Evolutionary conservation across 2,113 vertebrate species (phyloP).

Genomic region (Actenoides hombroni): DNA sequence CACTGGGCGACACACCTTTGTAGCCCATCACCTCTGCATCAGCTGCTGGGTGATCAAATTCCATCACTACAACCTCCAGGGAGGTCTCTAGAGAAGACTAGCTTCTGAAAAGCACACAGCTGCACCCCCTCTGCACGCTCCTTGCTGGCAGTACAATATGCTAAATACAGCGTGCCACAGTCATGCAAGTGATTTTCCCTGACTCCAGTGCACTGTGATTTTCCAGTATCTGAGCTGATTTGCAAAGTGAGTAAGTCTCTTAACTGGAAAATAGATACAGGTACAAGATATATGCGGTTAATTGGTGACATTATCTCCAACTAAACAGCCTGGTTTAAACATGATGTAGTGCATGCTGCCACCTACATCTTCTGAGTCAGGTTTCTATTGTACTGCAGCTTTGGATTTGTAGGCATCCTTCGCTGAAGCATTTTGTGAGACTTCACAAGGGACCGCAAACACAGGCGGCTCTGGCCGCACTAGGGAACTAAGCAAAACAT

Average conservation of each 20-base stretch:
- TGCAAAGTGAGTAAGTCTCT: background rate
- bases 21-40: background rate
- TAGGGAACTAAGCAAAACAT: background rate
- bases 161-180: background rate
- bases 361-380: slow-evolving; percentile 34
- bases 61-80: background rate
- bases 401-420: background rate
- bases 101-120: background rate
- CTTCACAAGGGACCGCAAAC: background rate
- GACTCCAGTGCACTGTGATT: background rate
- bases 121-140: background rate
- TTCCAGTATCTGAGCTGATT: background rate
- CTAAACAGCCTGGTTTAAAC: background rate
- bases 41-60: background rate
- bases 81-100: background rate
- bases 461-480: background rate
- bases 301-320: background rate
- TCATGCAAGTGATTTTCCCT: background rate
- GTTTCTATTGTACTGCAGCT: slow-evolving; percentile 22
- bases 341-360: slow-evolving; percentile 14
- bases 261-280: background rate
- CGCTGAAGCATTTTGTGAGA: background rate
- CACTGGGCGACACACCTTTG: background rate
- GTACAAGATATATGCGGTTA: background rate
- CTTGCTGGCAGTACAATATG: background rate